Conservation (phyloP, 2,113 vertebrate genomes). For the Dasyprocta punctata region DNA sequence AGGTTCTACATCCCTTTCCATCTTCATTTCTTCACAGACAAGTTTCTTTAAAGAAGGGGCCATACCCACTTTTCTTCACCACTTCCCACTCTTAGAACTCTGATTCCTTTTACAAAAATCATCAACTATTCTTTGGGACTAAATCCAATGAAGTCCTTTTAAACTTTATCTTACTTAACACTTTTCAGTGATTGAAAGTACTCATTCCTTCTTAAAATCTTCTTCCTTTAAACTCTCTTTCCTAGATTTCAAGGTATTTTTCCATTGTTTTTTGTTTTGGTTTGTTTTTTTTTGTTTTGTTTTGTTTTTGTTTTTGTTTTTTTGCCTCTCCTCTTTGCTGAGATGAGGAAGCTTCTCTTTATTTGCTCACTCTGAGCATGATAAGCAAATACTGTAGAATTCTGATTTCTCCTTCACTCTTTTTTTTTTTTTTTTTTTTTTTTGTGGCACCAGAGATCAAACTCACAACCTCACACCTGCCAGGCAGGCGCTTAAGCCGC, state of each 20-base stretch:
- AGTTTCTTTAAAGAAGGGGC: neutral
- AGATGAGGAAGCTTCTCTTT: neutral
- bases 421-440: too few species aligned
- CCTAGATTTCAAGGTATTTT: neutral
- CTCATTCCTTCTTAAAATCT: neutral
- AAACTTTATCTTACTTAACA: slow-evolving; percentile 44
- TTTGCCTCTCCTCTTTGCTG: neutral
- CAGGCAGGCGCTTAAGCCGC: too few species aligned
- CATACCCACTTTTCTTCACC: neutral
- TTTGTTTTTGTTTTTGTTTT: neutral
- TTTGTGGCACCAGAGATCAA: too few species aligned
- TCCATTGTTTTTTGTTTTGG: neutral
- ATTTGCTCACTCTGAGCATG: neutral
- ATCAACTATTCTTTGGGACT: neutral
- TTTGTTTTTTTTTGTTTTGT: neutral
- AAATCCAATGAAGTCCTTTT: slow-evolving; percentile 48
- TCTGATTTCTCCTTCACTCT: neutral
- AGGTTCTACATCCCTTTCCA: neutral
- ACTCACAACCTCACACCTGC: too few species aligned
- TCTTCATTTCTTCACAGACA: slow-evolving; percentile 32
- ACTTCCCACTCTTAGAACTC: neutral
- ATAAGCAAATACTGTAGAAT: neutral
- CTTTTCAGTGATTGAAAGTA: slow-evolving; percentile 28
- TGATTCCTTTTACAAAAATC: neutral
- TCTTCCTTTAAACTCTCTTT: neutral